phyloP scores from a whole-genome alignment of 2,113 vertebrate species.

The Anhinga anhinga region DNA sequence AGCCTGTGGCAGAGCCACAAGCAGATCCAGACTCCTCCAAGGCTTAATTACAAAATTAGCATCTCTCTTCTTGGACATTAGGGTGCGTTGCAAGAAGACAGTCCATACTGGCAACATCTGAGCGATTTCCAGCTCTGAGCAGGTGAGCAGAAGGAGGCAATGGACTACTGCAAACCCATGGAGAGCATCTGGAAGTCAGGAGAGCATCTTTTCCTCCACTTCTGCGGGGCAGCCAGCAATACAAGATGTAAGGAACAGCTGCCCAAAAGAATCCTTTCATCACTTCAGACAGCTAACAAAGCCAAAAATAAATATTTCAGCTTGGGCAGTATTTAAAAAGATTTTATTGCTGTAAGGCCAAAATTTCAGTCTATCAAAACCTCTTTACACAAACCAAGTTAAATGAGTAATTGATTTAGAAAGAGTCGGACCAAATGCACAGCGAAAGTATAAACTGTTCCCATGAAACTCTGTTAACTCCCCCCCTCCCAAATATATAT shows the following conservation, averaged over 20 bases:
- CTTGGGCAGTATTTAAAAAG: not conserved
- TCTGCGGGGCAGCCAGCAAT: not conserved
- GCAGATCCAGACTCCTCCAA: not conserved
- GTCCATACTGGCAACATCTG: not conserved
- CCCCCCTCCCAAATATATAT: fast-evolving
- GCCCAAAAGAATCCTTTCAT: not conserved
- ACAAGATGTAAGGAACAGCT: not conserved
- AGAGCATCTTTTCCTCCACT: not conserved
- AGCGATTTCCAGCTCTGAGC: not conserved
- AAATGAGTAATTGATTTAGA: not conserved
- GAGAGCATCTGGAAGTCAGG: not conserved
- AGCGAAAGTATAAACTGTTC: not conserved
- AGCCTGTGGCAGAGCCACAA: not conserved
- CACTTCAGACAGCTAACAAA: not conserved
- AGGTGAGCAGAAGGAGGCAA: not conserved
- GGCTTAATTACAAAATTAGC: not conserved
- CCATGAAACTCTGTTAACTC: not conserved
- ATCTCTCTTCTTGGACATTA: not conserved
- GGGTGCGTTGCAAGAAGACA: not conserved
- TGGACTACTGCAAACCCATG: not conserved
- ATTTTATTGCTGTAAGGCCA: not conserved
- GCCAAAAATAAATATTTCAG: constrained; percentile 4
- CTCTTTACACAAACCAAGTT: not conserved
- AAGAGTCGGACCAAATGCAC: not conserved
- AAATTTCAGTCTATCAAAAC: not conserved